Conservation (phyloP, 2,888 invertebrate genomes). For the Rhimphoctona megacephalus region DNA sequence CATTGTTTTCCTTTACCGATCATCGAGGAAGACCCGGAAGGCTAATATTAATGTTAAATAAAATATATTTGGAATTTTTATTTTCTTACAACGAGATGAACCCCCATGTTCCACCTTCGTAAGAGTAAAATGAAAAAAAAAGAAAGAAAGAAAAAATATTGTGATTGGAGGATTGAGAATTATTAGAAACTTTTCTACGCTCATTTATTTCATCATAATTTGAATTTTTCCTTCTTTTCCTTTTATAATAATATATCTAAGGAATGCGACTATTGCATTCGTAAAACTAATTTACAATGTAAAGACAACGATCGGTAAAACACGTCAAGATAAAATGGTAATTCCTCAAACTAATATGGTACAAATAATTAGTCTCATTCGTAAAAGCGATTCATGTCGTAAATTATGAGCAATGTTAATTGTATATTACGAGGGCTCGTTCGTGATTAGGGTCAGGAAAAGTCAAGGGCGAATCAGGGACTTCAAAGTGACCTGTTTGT, state of each 20-base stretch:
- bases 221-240: slow-evolving; percentile 22
- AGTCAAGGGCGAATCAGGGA: slow-evolving; percentile 4
- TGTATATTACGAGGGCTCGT: slow-evolving; percentile 14
- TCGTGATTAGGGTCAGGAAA: slow-evolving; percentile 1
- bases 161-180: slow-evolving; percentile 8
- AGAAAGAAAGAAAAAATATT: not conserved
- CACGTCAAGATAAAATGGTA: slow-evolving; percentile 42
- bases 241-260: slow-evolving; percentile 37
- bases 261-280: slow-evolving; percentile 42
- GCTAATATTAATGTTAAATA: slow-evolving; percentile 75
- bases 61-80: slow-evolving; percentile 79
- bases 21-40: slow-evolving; percentile 59
- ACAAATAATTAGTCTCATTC: slow-evolving; percentile 67
- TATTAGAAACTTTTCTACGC: slow-evolving; percentile 42
- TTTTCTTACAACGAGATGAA: slow-evolving; percentile 64
- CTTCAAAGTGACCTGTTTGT: slow-evolving; percentile 41
- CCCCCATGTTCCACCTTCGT: not conserved
- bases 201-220: slow-evolving; percentile 54
- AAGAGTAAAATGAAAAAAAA: not conserved
- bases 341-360: slow-evolving; percentile 68
- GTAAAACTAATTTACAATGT: slow-evolving; percentile 52
- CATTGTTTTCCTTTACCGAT: slow-evolving; percentile 59
- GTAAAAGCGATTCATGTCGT: slow-evolving; percentile 50
- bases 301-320: slow-evolving; percentile 50
- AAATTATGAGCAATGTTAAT: slow-evolving; percentile 35